phyloP scores from a whole-genome alignment of 1,140 invertebrate species.

The Trichonephila inaurata region DNA sequence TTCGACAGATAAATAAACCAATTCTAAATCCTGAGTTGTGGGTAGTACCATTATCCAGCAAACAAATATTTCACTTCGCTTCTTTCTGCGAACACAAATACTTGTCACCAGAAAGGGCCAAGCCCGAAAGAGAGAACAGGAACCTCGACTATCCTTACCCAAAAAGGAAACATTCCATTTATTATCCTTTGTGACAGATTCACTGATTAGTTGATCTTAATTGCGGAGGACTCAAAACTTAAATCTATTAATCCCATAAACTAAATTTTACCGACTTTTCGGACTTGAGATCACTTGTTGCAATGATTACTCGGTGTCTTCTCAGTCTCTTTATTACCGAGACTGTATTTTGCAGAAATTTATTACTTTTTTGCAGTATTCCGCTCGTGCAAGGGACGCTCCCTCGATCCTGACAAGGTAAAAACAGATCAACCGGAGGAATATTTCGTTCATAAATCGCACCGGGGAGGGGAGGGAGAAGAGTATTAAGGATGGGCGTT shows the following conservation, averaged over 20 bases:
- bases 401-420: neutral
- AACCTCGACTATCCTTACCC: neutral
- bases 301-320: neutral
- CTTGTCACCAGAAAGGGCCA: neutral
- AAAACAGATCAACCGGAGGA: conserved; percentile 1
- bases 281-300: neutral
- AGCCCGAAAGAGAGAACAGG: neutral
- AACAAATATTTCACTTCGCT: neutral
- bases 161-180: conserved; percentile 7
- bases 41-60: neutral
- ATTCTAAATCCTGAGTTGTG: neutral
- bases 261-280: neutral
- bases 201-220: conserved; percentile 41
- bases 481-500: conserved; percentile 42
- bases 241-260: conserved; percentile 62
- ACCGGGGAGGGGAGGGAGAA: neutral
- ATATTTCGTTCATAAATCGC: conserved; percentile 40
- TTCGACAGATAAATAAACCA: neutral
- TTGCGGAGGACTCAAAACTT: conserved; percentile 4
- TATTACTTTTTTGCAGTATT: neutral
- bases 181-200: neutral
- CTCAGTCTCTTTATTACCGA: neutral
- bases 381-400: neutral
- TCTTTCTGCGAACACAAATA: neutral
- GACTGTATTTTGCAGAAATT: conserved; percentile 21